Percentiles rank a stretch among this genome's conserved stretches.
phyloP scores from a whole-genome alignment of 1,140 invertebrate species.

The Protaetia brevitarsis region DNA sequence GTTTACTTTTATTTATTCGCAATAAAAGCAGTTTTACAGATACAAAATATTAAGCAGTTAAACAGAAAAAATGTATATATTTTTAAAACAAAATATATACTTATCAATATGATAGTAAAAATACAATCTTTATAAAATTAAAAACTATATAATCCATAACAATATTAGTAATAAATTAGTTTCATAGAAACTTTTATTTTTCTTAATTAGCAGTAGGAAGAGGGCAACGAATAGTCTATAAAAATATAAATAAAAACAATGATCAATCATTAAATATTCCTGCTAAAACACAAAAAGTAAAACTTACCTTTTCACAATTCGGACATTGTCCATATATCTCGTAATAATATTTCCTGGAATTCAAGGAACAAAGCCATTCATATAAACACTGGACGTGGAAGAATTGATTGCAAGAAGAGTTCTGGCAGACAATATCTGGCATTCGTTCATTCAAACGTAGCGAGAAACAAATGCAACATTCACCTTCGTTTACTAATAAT shows the following conservation, averaged over 20 bases:
- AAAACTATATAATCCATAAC: not conserved
- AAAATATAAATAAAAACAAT: not conserved
- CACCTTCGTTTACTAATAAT: conserved; percentile 32
- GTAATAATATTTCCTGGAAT: conserved; percentile 35
- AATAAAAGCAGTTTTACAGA: too few species aligned
- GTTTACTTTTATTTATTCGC: too few species aligned
- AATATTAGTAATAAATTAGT: not conserved
- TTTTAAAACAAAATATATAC: conserved; percentile 17
- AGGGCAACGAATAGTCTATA: not conserved
- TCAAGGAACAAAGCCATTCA: conserved; percentile 39
- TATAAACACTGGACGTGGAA: conserved; percentile 44
- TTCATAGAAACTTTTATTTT: not conserved
- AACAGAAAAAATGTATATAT: not conserved
- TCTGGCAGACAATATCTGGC: conserved; percentile 41
- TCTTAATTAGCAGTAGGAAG: not conserved
- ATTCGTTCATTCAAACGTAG: conserved; percentile 34
- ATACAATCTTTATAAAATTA: not conserved
- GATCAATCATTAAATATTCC: not conserved
- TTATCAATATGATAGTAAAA: not conserved
- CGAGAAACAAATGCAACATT: conserved; percentile 45
- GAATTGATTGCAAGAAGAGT: conserved; percentile 37
- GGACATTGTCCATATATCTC: conserved; percentile 40
- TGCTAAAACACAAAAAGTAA: too few species aligned
- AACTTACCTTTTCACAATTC: conserved; percentile 40
- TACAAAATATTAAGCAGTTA: not conserved